These are phyloP conservation scores for Myotis vivesi DNA, from an alignment of 2,797 vertebrate species.

Conservation along the genomic window DNA sequence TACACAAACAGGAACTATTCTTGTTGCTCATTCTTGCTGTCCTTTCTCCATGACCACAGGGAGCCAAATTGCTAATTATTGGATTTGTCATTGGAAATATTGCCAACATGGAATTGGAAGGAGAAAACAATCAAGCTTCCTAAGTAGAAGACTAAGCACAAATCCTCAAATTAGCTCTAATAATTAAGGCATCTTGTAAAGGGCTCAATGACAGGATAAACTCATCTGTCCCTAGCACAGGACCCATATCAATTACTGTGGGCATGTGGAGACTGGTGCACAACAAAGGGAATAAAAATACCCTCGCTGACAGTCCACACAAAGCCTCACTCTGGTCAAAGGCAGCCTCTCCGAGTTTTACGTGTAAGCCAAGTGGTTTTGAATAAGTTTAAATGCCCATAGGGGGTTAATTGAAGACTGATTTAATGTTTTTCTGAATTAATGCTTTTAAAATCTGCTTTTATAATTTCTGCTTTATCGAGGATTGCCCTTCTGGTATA, in stretches of 20 bases:
- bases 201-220: slow-evolving; percentile 77
- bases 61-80: slow-evolving; percentile 73
- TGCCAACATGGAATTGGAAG: slow-evolving; percentile 70
- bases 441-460: slow-evolving; percentile 84
- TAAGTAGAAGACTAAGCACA: slow-evolving; percentile 73
- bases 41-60: slow-evolving; percentile 49
- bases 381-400: slow-evolving; percentile 72
- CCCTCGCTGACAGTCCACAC: slow-evolving; percentile 60
- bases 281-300: slow-evolving; percentile 67
- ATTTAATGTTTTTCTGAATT: slow-evolving; percentile 83
- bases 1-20: slow-evolving; percentile 18
- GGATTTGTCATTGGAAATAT: slow-evolving; percentile 57
- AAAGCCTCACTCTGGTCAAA: slow-evolving; percentile 72
- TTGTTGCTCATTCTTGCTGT: slow-evolving; percentile 45
- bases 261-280: slow-evolving; percentile 41
- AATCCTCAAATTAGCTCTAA: slow-evolving; percentile 77
- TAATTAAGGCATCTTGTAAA: slow-evolving; percentile 80
- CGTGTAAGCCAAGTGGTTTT: slow-evolving; percentile 62
- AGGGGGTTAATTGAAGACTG: slow-evolving; percentile 86
- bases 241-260: slow-evolving; percentile 59
- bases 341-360: slow-evolving; percentile 61
- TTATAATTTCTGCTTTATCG: slow-evolving; percentile 88
- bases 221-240: slow-evolving; percentile 80
- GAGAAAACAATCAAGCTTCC: slow-evolving; percentile 68
- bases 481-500: slow-evolving; percentile 89